These are phyloP conservation scores for Mionectes olivaceus DNA, from an alignment of 2,797 vertebrate species.

Conservation along the genomic window DNA sequence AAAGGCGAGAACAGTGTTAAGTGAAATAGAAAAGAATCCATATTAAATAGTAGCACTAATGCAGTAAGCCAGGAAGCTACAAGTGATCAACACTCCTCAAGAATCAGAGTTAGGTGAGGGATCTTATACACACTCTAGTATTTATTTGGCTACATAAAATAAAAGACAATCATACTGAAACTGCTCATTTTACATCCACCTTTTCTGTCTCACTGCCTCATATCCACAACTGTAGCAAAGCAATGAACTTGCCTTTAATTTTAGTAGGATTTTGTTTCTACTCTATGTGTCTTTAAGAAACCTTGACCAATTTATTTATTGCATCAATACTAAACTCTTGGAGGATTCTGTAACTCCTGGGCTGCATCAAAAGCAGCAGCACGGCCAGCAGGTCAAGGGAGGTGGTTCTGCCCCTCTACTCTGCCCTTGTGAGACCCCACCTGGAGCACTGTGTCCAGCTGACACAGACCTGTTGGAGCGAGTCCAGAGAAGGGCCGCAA, in stretches of 20 bases:
- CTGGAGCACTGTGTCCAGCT: not conserved
- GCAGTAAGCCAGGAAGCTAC: not conserved
- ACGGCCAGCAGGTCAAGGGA: not conserved
- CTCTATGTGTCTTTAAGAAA: not conserved
- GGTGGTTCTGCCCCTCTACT: not conserved
- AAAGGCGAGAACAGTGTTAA: constrained; percentile 62
- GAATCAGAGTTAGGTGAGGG: not conserved
- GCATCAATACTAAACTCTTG: not conserved
- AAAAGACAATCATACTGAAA: not conserved
- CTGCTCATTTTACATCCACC: not conserved
- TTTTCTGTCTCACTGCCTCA: not conserved
- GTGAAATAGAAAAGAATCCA: constrained; percentile 24
- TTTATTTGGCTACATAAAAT: constrained; percentile 7
- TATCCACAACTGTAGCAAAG: not conserved
- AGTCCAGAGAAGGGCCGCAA: not conserved
- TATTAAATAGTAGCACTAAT: constrained; percentile 48
- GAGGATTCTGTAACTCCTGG: not conserved
- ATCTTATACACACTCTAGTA: not conserved
- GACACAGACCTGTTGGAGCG: not conserved
- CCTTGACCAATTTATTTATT: not conserved
- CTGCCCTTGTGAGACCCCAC: not conserved
- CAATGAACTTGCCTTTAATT: not conserved
- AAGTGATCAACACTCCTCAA: not conserved
- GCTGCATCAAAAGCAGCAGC: not conserved
- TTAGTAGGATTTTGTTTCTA: not conserved